Evolutionary conservation across 2,113 vertebrate species (phyloP).

Genomic region (Glareola pratincola): DNA sequence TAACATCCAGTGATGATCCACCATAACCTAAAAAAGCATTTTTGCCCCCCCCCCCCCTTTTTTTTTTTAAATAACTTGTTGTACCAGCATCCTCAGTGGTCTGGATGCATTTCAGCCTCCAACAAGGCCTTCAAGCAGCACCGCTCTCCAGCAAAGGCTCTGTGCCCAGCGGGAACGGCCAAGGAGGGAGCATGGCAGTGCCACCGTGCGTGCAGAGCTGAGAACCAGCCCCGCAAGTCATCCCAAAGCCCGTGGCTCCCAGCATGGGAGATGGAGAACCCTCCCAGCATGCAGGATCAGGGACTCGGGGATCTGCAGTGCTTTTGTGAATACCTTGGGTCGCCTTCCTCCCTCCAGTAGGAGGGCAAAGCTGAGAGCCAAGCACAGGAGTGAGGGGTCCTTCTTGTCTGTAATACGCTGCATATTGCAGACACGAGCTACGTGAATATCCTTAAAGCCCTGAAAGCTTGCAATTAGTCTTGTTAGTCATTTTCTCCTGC

Average conservation of each 20-base stretch:
- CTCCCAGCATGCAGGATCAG: not conserved
- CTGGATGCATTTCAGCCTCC: not conserved
- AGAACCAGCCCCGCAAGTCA: not conserved
- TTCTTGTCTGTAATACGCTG: not conserved
- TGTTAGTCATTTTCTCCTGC: not conserved
- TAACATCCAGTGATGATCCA: not conserved
- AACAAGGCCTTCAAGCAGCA: not conserved
- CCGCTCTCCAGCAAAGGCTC: not conserved
- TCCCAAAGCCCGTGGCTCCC: fast-evolving
- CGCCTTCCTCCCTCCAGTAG: fast-evolving
- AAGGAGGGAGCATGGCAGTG: not conserved
- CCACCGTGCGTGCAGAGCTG: fast-evolving
- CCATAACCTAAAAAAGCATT: not conserved
- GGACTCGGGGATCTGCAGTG: not conserved
- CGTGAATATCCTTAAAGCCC: not conserved
- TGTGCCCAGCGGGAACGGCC: fast-evolving
- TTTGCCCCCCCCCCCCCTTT: not conserved
- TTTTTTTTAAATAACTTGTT: not conserved
- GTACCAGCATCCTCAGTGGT: not conserved
- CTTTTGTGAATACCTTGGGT: not conserved
- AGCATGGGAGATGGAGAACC: not conserved
- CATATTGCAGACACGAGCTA: not conserved
- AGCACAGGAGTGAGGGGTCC: not conserved
- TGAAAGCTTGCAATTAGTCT: not conserved
- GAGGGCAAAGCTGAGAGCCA: not conserved